Percentiles rank a stretch among this genome's conserved stretches.
phyloP scores from a whole-genome alignment of 2,888 invertebrate genomes.

The Microplitis manilae region DNA sequence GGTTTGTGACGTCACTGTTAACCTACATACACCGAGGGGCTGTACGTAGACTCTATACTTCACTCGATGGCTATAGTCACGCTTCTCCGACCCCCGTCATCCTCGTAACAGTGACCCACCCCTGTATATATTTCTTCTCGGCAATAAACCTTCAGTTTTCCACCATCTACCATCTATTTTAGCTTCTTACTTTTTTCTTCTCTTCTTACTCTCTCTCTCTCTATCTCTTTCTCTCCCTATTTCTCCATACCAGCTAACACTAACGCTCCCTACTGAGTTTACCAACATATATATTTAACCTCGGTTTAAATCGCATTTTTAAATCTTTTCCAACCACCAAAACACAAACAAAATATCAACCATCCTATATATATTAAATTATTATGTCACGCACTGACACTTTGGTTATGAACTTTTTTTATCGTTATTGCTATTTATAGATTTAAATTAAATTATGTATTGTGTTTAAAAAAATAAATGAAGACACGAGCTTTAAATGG shows the following conservation, averaged over 20 bases:
- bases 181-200: slow-evolving; percentile 12
- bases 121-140: slow-evolving; percentile 15
- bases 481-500: neutral
- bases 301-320: neutral
- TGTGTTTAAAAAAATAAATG: neutral
- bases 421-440: neutral
- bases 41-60: slow-evolving; percentile 46
- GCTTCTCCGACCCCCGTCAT: slow-evolving; percentile 31
- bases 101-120: slow-evolving; percentile 4
- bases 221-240: slow-evolving; percentile 5
- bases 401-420: neutral
- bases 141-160: slow-evolving; percentile 10
- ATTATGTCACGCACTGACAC: neutral
- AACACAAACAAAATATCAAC: neutral
- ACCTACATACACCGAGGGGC: slow-evolving; percentile 61
- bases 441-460: neutral
- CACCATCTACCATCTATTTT: slow-evolving; percentile 22
- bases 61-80: slow-evolving; percentile 11
- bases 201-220: neutral
- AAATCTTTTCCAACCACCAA: slow-evolving; percentile 13
- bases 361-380: neutral
- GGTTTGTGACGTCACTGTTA: slow-evolving; percentile 62
- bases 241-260: slow-evolving; percentile 3
- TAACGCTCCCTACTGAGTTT: no score
- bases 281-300: neutral